A percentile compares a stretch with the other conserved stretches of the same genome.
Evolutionary conservation across 2,888 invertebrate species (phyloP).

Genomic region (Parelbella ahira): DNA sequence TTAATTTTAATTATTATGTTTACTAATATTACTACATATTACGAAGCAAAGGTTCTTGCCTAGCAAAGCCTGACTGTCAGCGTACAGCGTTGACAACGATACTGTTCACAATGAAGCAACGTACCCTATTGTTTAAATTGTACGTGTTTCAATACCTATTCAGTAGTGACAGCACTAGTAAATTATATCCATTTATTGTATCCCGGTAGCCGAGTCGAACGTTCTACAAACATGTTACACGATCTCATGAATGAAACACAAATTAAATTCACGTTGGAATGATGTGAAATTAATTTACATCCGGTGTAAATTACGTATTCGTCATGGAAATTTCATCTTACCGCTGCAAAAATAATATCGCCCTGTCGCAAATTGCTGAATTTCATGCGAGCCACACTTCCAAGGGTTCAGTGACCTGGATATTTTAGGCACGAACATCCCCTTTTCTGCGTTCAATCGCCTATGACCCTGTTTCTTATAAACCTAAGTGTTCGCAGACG

Average conservation of each 20-base stretch:
- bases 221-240: constrained; percentile 3
- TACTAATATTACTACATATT: too few relatives aligned
- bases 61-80: too few relatives aligned
- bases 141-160: constrained; percentile 10
- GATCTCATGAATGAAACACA: constrained; percentile 7
- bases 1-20: too few relatives aligned
- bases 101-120: constrained; percentile 2
- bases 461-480: constrained; percentile 53
- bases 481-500: constrained; percentile 47
- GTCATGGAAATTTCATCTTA: constrained; percentile 23
- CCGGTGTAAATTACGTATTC: constrained; percentile 14
- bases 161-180: constrained; percentile 2
- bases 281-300: constrained; percentile 29
- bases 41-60: too few relatives aligned
- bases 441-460: constrained; percentile 46
- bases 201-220: background rate
- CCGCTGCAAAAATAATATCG: constrained; percentile 33
- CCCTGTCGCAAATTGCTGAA: constrained; percentile 36
- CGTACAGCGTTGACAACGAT: background rate
- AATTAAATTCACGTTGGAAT: constrained; percentile 7
- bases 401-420: constrained; percentile 45
- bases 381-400: constrained; percentile 37
- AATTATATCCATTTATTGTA: background rate
- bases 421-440: constrained; percentile 43
- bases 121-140: constrained; percentile 10